phyloP scores from a whole-genome alignment of 2,113 vertebrate genomes.

The Microcebus griseorufus region DNA sequence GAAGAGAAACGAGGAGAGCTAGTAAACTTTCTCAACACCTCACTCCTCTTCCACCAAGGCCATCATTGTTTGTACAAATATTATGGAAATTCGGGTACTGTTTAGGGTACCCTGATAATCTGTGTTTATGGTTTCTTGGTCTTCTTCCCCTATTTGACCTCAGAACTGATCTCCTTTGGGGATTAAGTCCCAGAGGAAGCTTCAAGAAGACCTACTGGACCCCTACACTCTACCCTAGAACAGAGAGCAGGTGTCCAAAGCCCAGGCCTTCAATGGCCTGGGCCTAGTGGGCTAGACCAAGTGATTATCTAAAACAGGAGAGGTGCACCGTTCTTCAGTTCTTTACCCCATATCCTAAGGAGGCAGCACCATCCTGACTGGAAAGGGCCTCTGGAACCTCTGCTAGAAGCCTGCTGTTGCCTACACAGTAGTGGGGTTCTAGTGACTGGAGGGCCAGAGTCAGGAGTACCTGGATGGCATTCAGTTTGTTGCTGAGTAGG shows the following conservation, averaged over 20 bases:
- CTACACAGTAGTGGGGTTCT: neutral
- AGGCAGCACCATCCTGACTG: fast-evolving
- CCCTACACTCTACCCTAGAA: neutral
- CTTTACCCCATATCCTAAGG: neutral
- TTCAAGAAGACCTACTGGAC: neutral
- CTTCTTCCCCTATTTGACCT: neutral
- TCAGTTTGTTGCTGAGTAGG: neutral
- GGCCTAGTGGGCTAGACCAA: neutral
- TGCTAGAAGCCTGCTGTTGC: neutral
- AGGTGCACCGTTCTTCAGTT: neutral
- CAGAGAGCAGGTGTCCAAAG: neutral
- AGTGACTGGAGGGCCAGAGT: neutral
- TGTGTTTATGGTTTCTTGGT: neutral
- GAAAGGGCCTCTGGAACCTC: neutral
- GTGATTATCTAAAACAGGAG: neutral
- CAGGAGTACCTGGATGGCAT: neutral
- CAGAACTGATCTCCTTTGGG: neutral
- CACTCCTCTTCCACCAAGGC: neutral
- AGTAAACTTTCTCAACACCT: neutral
- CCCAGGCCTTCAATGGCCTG: neutral
- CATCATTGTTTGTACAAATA: neutral
- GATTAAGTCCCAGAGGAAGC: neutral
- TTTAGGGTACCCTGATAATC: neutral
- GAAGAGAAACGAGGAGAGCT: neutral
- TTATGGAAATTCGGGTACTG: neutral